Evolutionary conservation across 2,888 invertebrate genomes (phyloP).

Genomic region (Strigamia transsilvanica): DNA sequence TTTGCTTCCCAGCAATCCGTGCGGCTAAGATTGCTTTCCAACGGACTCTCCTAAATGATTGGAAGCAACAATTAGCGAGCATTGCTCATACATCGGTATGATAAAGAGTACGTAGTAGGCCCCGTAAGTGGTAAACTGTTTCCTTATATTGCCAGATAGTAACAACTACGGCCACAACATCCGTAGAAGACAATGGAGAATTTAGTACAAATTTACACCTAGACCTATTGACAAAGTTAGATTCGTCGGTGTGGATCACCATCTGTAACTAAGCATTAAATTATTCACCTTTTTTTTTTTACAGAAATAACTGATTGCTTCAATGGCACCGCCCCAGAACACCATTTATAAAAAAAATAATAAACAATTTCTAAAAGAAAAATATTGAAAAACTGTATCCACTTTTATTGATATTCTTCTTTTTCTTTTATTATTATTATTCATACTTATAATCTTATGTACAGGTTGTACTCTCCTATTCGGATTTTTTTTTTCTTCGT

Average conservation of each 20-base stretch:
- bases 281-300: background rate
- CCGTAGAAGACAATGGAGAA: background rate
- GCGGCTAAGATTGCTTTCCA: background rate
- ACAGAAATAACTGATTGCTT: background rate
- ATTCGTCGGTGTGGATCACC: too few relatives aligned
- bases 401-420: constrained; percentile 7
- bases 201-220: background rate
- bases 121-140: background rate
- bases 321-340: constrained; percentile 12
- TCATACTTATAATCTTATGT: constrained; percentile 37
- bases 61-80: background rate
- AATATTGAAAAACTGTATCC: background rate
- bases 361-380: background rate
- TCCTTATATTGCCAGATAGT: background rate
- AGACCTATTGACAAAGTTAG: background rate
- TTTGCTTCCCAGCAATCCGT: background rate
- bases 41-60: background rate
- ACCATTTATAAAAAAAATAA: background rate
- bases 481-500: constrained; percentile 15
- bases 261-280: background rate
- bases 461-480: constrained; percentile 19
- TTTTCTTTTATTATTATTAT: background rate
- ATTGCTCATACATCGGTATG: too few relatives aligned
- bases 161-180: background rate
- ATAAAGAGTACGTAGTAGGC: too few relatives aligned